A percentile compares a stretch with the other conserved stretches of the same genome.
Conservation (phyloP, 1,140 invertebrate genomes). For the Drosophila littoralis region DNA sequence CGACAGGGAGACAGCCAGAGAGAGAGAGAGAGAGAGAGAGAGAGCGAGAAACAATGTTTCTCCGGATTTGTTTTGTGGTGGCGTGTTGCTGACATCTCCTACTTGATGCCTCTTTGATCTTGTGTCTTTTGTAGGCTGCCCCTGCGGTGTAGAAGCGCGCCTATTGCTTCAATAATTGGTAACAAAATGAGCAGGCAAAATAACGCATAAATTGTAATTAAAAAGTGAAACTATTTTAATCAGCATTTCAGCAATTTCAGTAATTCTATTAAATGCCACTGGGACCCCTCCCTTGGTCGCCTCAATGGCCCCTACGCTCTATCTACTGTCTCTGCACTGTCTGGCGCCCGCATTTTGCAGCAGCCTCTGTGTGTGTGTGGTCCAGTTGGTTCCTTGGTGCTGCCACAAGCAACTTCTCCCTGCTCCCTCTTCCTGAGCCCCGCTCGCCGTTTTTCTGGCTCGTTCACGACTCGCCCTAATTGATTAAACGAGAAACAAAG, state of each 20-base stretch:
- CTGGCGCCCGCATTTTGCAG: constrained; percentile 59
- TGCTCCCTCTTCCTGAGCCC: constrained; percentile 6
- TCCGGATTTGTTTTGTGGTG: constrained; percentile 41
- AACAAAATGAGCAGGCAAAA: constrained; percentile 49
- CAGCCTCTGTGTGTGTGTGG: constrained; percentile 53
- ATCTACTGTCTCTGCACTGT: not conserved
- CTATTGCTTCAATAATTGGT: constrained; percentile 68
- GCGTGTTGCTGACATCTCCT: constrained; percentile 45
- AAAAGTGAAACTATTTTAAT: constrained; percentile 83
- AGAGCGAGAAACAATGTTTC: constrained; percentile 61
- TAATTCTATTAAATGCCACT: constrained; percentile 67
- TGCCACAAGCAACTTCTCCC: constrained; percentile 8
- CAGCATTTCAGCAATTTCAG: constrained; percentile 80
- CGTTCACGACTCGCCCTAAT: constrained; percentile 58
- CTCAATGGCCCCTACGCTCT: not conserved
- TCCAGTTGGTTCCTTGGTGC: constrained; percentile 46
- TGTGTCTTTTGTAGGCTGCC: constrained; percentile 37
- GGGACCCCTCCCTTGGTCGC: not conserved
- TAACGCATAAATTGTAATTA: constrained; percentile 75
- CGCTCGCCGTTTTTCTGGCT: not conserved
- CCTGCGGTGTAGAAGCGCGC: constrained; percentile 1
- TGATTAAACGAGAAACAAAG: constrained; percentile 78
- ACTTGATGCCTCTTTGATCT: constrained; percentile 71
- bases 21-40: not conserved
- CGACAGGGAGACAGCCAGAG: not conserved